Conservation (phyloP, 2,113 vertebrate species). For the Rafetus swinhoei region DNA sequence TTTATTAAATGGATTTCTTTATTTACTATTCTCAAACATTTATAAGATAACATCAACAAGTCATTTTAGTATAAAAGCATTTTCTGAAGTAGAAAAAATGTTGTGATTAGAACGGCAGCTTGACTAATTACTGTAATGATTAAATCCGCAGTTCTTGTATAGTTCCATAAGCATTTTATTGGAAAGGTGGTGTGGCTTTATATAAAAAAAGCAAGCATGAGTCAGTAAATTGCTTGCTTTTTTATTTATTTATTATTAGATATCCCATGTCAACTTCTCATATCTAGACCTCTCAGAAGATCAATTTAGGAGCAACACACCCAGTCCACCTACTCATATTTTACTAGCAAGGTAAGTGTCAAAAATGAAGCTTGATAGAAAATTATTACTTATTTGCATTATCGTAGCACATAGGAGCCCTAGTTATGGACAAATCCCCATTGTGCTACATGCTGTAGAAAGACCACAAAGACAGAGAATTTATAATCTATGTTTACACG, state of each 20-base stretch:
- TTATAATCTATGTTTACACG: neutral
- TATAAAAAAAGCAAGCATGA: neutral
- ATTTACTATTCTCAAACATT: neutral
- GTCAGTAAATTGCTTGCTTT: neutral
- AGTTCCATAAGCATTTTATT: neutral
- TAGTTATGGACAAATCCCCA: neutral
- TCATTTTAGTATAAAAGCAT: rapidly evolving
- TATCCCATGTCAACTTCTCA: neutral
- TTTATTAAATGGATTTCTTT: neutral
- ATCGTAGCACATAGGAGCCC: neutral
- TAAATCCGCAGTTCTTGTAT: neutral
- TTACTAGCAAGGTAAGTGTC: neutral
- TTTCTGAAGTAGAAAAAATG: neutral
- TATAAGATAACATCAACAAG: neutral
- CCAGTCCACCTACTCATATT: neutral
- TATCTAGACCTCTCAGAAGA: neutral
- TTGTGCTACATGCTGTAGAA: neutral
- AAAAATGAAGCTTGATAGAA: neutral
- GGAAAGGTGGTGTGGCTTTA: neutral
- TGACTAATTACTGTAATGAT: neutral
- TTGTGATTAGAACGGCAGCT: too few species aligned
- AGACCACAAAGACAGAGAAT: neutral
- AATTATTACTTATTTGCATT: neutral
- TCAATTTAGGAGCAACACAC: neutral
- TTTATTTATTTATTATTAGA: neutral